phyloP scores from a whole-genome alignment of 2,888 invertebrate species.

The Margaritifera margaritifera region DNA sequence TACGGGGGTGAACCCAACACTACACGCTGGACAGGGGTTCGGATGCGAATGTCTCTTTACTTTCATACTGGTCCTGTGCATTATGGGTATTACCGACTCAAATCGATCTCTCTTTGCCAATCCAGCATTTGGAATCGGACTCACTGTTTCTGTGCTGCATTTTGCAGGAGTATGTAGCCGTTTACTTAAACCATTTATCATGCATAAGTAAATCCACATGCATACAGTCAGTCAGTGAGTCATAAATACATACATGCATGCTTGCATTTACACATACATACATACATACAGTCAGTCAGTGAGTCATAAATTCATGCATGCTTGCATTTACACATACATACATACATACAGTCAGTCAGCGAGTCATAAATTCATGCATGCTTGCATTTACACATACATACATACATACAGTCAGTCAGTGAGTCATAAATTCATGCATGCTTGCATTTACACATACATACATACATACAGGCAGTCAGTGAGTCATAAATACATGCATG shows the following conservation, averaged over 20 bases:
- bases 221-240: too few relatives aligned
- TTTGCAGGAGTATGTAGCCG: slow-evolving; percentile 83
- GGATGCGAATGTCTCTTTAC: slow-evolving; percentile 89
- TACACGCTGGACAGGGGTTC: slow-evolving; percentile 82
- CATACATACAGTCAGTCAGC: too few relatives aligned
- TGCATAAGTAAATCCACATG: not conserved
- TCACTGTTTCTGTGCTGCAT: slow-evolving; percentile 89
- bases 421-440: too few relatives aligned
- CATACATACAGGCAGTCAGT: too few relatives aligned
- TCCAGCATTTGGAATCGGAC: slow-evolving; percentile 89
- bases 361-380: too few relatives aligned
- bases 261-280: not conserved
- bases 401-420: too few relatives aligned
- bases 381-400: too few relatives aligned
- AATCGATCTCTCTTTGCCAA: slow-evolving; percentile 85
- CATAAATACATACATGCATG: not conserved
- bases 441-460: too few relatives aligned
- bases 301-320: too few relatives aligned
- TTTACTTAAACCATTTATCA: not conserved
- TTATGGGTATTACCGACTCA: slow-evolving; percentile 86
- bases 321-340: too few relatives aligned
- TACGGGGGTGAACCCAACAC: slow-evolving; percentile 31
- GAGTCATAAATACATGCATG: not conserved
- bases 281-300: not conserved
- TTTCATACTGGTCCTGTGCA: slow-evolving; percentile 89